Conservation (phyloP, 2,797 vertebrate genomes). For the Moxostoma hubbsi region DNA sequence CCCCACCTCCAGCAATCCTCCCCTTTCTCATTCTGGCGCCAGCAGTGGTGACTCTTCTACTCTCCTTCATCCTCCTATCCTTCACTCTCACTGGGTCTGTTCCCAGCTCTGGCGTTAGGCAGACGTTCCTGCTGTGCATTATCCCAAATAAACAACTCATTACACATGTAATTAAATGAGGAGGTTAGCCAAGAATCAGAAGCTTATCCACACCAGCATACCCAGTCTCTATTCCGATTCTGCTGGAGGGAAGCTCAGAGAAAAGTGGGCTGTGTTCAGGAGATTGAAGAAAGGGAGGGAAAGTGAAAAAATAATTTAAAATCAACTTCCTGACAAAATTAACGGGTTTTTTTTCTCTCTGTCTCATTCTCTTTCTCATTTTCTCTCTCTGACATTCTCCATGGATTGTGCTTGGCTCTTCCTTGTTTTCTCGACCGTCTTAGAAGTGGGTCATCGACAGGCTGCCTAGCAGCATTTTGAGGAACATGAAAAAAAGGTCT, state of each 20-base stretch:
- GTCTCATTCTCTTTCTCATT: slow-evolving; percentile 23
- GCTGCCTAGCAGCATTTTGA: slow-evolving; percentile 76
- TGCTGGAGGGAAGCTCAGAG: slow-evolving; percentile 66
- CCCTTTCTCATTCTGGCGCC: slow-evolving; percentile 53
- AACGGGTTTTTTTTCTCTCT: slow-evolving; percentile 59
- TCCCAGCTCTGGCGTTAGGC: slow-evolving; percentile 64
- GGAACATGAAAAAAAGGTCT: slow-evolving; percentile 64
- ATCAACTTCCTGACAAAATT: slow-evolving; percentile 70
- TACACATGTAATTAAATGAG: slow-evolving; percentile 83
- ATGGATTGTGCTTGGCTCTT: slow-evolving; percentile 73
- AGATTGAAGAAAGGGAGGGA: slow-evolving; percentile 24
- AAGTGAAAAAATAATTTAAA: slow-evolving; percentile 53
- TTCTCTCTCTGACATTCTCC: slow-evolving; percentile 67
- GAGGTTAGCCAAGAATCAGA: slow-evolving; percentile 72
- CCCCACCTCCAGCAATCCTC: slow-evolving; percentile 62
- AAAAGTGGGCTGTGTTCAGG: slow-evolving; percentile 51
- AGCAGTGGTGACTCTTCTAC: slow-evolving; percentile 46
- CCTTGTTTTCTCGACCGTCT: slow-evolving; percentile 79
- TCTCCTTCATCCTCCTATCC: slow-evolving; percentile 64
- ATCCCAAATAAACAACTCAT: slow-evolving; percentile 85
- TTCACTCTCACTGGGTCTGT: slow-evolving; percentile 67
- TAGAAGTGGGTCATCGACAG: slow-evolving; percentile 83
- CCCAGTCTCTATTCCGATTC: slow-evolving; percentile 73
- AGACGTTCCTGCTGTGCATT: slow-evolving; percentile 75
- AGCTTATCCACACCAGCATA: slow-evolving; percentile 80